These are phyloP conservation scores for Cheilinus undulatus DNA, from an alignment of 2,113 vertebrate genomes.

Conservation along the genomic window DNA sequence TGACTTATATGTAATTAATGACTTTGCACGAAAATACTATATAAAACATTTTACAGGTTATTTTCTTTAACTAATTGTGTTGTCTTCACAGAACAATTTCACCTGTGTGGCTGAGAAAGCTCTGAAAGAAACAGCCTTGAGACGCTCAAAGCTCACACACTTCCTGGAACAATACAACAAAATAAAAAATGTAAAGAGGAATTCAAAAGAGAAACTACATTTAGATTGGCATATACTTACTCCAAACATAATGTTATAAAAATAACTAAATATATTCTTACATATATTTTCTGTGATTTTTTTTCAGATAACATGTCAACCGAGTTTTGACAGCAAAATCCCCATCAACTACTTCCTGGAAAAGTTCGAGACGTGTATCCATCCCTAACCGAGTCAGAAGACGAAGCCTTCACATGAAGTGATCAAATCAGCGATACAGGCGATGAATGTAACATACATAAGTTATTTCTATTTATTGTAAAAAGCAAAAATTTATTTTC, in stretches of 20 bases:
- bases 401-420: background rate
- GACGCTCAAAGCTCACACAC: rapidly evolving
- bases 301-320: constrained; percentile 5
- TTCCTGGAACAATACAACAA: background rate
- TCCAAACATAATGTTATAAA: no score
- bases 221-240: background rate
- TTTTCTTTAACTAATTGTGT: no score
- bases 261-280: no score
- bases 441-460: background rate
- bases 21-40: no score
- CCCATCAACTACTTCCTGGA: rapidly evolving
- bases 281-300: background rate
- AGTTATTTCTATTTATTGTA: constrained; percentile 47
- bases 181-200: constrained; percentile 8
- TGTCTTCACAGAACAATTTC: background rate
- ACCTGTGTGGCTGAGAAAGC: constrained; percentile 44
- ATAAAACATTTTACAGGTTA: no score
- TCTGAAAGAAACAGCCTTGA: background rate
- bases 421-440: background rate
- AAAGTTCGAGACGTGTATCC: no score
- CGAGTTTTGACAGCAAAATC: rapidly evolving
- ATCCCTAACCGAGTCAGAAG: no score
- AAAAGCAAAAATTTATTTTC: constrained; percentile 50
- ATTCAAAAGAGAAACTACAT: background rate
- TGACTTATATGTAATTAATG: background rate